Base-by-base conservation (phyloP, 2,797 vertebrate genomes). In the Loris lydekkerianus region DNA sequence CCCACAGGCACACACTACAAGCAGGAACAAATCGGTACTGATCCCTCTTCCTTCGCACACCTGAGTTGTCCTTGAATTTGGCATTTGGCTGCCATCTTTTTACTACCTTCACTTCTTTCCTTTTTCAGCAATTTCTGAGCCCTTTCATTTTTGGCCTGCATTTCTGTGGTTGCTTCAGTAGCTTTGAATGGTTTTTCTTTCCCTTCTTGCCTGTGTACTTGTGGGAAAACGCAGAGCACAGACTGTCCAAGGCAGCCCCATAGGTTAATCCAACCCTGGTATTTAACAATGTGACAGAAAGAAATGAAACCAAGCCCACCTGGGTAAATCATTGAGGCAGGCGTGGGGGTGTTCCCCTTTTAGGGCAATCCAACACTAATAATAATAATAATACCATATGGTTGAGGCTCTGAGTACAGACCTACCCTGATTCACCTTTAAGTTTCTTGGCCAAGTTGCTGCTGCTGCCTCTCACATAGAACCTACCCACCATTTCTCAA, bases 71-170 rank as follows among this genome's bases (percentile, higher is more conserved):
- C 46, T 91, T 60, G 43, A 93, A 17, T 91, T 85, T 69, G 53
- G 43, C 37, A 34, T 89, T 63, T 56, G 65, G 17, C 49, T 77
- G 8, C 61, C 25, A 4, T 78, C 61, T 77, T 89, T 78, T 34
- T 37, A 6, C 43, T 29, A 3, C 53, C 93, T 83, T 83, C 58
- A 60, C 31, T 67, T 72, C 34, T 93, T 89, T 83, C 61, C 82
- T 90, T 93, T 77, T 65, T 86, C 25, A 91, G 94, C 75, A 83
- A 10, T 75, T 82, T 81, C 93, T 78, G 40, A 88, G 63, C 37
- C 60, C 21, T 95, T 83, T 97, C 40, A 58, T 93, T 91, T 61
- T 61, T 92, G 80, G 84, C 46, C 29, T 93, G 82, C 70, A 56
- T 88, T 86, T 89, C 89, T 93, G 78, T 86, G 69, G 58, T 85